Evolutionary conservation across 2,797 vertebrate genomes (phyloP).

Genomic region (Eulemur albifrons): DNA sequence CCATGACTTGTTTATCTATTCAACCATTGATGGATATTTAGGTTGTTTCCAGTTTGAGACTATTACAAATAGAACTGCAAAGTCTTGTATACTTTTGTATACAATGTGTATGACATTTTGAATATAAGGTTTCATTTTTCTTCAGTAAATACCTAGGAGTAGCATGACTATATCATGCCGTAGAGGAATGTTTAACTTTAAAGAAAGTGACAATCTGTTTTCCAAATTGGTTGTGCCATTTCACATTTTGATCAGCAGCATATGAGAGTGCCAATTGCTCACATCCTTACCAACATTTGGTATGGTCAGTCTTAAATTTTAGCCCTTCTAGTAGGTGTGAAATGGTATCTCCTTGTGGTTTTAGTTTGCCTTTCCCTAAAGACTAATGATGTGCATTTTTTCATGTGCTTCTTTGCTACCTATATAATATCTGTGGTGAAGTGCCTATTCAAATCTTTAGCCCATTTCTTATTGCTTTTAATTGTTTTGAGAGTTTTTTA

Average conservation of each 20-base stretch:
- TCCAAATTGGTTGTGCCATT: not conserved
- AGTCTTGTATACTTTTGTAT: not conserved
- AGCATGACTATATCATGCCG: not conserved
- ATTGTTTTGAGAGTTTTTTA: not conserved
- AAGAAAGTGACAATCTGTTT: not conserved
- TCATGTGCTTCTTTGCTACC: not conserved
- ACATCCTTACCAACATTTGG: not conserved
- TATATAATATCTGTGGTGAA: not conserved
- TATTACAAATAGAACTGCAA: not conserved
- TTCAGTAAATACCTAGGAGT: not conserved
- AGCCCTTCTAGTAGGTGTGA: not conserved
- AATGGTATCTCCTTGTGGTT: not conserved
- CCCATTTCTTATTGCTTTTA: not conserved
- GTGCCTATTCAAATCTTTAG: not conserved
- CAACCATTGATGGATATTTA: not conserved
- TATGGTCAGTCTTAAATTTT: not conserved
- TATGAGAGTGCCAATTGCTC: not conserved
- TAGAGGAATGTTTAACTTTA: not conserved
- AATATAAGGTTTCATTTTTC: not conserved
- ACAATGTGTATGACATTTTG: too few species aligned
- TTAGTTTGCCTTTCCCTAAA: not conserved
- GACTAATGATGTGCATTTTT: not conserved
- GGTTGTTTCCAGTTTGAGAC: not conserved
- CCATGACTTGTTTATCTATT: not conserved
- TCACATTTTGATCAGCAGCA: not conserved